Percentiles rank a stretch among this genome's conserved stretches.
phyloP scores from a whole-genome alignment of 2,113 vertebrate species.

The Pedionomus torquatus region DNA sequence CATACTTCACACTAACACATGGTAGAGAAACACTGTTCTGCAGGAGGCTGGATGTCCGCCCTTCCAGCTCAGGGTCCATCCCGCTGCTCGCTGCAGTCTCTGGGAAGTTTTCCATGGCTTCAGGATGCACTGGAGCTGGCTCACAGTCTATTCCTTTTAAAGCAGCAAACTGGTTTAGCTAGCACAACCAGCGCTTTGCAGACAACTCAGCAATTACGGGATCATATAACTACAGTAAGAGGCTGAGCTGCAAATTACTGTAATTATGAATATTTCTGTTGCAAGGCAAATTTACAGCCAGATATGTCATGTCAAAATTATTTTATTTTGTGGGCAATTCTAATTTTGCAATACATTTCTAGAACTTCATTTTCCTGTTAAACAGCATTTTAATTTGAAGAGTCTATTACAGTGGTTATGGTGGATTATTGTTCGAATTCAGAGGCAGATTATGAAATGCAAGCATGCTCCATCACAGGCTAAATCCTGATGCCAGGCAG shows the following conservation, averaged over 20 bases:
- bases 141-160: slow-evolving; percentile 38
- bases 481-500: slow-evolving; percentile 2
- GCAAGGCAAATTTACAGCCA: slow-evolving; percentile 64
- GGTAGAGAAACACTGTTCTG: background rate
- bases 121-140: background rate
- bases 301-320: slow-evolving; percentile 59
- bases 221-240: slow-evolving; percentile 59
- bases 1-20: background rate
- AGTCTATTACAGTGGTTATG: slow-evolving; percentile 13
- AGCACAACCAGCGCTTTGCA: slow-evolving; percentile 53
- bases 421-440: slow-evolving; percentile 38
- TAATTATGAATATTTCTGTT: slow-evolving; percentile 68
- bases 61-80: background rate
- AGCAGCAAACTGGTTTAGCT: slow-evolving; percentile 65
- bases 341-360: slow-evolving; percentile 59
- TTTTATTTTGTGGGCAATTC: slow-evolving; percentile 65
- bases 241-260: slow-evolving; percentile 66
- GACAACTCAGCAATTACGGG: slow-evolving; percentile 59
- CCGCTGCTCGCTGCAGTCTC: background rate
- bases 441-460: slow-evolving; percentile 17
- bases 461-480: background rate
- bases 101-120: slow-evolving; percentile 51
- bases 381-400: slow-evolving; percentile 59
- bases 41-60: background rate
- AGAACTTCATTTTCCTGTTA: slow-evolving; percentile 64